phyloP scores from a whole-genome alignment of 2,888 invertebrate species.

The Drosophila nr. perissopoda region DNA sequence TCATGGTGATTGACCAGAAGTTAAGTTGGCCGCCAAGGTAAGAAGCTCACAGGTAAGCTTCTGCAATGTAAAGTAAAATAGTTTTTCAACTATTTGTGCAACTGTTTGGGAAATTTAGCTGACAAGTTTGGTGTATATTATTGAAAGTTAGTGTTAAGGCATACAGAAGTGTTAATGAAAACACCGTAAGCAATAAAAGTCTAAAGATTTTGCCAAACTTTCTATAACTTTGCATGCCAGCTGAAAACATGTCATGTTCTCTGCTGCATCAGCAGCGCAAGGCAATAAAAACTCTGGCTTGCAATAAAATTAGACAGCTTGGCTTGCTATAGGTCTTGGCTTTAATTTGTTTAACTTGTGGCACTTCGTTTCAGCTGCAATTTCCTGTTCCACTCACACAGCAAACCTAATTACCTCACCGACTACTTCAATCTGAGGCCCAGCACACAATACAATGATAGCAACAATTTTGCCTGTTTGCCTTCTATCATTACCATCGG shows the following conservation, averaged over 20 bases:
- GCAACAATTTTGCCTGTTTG: conserved; percentile 49
- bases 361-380: conserved; percentile 42
- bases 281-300: background rate
- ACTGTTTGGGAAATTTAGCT: background rate
- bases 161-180: background rate
- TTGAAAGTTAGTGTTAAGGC: background rate
- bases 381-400: conserved; percentile 57
- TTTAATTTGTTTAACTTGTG: conserved; percentile 10
- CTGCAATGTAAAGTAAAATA: background rate
- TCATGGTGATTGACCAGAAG: background rate
- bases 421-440: background rate
- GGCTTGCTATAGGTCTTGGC: background rate
- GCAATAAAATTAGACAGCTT: conserved; percentile 1
- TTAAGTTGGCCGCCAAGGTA: background rate
- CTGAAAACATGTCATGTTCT: background rate
- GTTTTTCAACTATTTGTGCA: background rate
- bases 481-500: conserved; percentile 41
- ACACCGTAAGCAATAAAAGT: background rate
- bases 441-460: conserved; percentile 28
- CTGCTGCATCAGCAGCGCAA: background rate
- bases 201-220: background rate
- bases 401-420: conserved; percentile 53
- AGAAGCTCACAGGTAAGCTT: background rate
- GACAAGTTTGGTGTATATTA: background rate
- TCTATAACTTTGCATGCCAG: background rate